A percentile compares a stretch with the other conserved stretches of the same genome.
Conservation (phyloP, 2,113 vertebrate species). For the Grammomys dolichurus region DNA sequence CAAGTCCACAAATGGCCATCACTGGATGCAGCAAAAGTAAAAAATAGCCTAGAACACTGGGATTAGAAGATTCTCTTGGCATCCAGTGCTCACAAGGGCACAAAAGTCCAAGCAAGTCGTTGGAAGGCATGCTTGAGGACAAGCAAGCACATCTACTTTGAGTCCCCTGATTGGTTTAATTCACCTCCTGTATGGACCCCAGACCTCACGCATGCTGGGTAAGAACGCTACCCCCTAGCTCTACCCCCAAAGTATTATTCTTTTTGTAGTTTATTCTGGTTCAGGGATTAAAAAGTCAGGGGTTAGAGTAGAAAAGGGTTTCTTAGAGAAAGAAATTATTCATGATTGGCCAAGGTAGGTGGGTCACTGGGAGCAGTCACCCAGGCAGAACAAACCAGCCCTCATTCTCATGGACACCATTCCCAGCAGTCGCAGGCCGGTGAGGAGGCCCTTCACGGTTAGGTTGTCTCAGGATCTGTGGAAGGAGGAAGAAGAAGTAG, state of each 20-base stretch:
- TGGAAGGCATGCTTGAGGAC: not conserved
- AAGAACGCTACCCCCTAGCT: not conserved
- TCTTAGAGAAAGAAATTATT: slow-evolving; percentile 48
- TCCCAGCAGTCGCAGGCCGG: rapidly evolving
- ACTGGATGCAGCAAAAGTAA: too few species aligned
- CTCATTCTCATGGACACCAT: not conserved
- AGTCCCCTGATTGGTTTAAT: not conserved
- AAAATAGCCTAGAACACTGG: not conserved
- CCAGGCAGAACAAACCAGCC: not conserved
- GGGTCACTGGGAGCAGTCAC: not conserved
- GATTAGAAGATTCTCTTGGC: too few species aligned
- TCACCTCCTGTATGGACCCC: not conserved
- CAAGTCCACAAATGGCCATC: not conserved
- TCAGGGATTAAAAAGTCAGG: not conserved
- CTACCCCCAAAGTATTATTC: not conserved
- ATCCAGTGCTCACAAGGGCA: too few species aligned
- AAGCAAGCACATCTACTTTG: not conserved
- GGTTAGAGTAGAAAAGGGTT: not conserved
- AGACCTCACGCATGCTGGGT: not conserved
- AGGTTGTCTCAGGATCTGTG: not conserved
- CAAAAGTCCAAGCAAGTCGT: too few species aligned
- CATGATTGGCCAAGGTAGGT: not conserved
- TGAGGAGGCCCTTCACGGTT: too few species aligned
- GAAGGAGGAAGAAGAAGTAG: too few species aligned
- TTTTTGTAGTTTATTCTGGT: slow-evolving; percentile 30